Evolutionary conservation across 2,113 vertebrate species (phyloP).

Genomic region (Ornithorhynchus anatinus): DNA sequence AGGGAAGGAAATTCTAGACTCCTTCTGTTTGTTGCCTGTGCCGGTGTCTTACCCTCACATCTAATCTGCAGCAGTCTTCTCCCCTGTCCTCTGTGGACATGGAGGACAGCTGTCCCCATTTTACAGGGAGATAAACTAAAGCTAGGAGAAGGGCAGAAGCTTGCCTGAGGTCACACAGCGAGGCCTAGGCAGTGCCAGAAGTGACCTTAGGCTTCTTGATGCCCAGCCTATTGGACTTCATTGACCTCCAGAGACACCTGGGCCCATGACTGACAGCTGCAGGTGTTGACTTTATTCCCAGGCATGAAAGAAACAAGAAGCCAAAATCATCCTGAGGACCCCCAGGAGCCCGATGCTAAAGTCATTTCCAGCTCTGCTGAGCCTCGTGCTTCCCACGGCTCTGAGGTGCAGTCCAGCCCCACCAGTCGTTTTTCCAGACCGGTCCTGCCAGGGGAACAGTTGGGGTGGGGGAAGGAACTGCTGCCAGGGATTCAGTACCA

Average conservation of each 20-base stretch:
- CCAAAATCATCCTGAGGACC: not conserved
- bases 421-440: not conserved
- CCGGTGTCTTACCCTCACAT: no score
- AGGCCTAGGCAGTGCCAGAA: not conserved
- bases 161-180: not conserved
- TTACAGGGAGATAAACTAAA: not conserved
- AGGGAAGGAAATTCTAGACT: not conserved
- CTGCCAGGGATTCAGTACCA: no score
- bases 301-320: not conserved
- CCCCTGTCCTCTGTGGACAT: no score
- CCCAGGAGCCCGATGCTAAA: not conserved
- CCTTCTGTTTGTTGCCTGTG: not conserved
- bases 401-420: not conserved
- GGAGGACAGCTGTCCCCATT: slow-evolving; percentile 5
- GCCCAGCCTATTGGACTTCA: not conserved
- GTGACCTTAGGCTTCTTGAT: not conserved
- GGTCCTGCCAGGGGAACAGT: not conserved
- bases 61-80: no score
- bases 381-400: not conserved
- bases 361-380: not conserved
- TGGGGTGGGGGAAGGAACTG: not conserved
- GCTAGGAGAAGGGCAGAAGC: not conserved
- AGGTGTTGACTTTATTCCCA: not conserved
- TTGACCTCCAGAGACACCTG: not conserved
- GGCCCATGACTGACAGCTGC: not conserved